Percentiles rank a stretch among this genome's conserved stretches.
These are phyloP conservation scores for Harpagoxenus sublaevis DNA, from an alignment of 2,888 invertebrate genomes.

Conservation along the genomic window DNA sequence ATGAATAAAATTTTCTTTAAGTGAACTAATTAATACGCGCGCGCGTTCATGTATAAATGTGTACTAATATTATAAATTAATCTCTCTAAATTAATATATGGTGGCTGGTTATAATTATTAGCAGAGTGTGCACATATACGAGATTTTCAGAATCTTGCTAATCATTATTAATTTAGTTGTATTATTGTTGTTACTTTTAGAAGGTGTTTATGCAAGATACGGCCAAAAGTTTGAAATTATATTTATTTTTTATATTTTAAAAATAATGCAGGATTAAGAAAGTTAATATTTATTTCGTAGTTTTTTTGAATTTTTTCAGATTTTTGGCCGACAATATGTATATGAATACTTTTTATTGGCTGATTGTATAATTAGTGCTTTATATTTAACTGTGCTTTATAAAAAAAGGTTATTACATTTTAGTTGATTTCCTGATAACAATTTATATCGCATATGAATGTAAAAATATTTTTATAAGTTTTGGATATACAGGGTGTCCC, in stretches of 20 bases:
- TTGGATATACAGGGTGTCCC: too few relatives aligned
- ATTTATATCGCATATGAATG: background rate
- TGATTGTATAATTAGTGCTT: conserved; percentile 81
- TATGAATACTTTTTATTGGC: conserved; percentile 77
- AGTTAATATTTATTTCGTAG: background rate
- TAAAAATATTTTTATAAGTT: conserved; percentile 23
- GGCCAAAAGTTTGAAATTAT: conserved; percentile 24
- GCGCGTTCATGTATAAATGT: background rate
- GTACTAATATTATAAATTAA: conserved; percentile 60
- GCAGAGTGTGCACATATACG: conserved; percentile 68
- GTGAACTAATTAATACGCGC: conserved; percentile 15
- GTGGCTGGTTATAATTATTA: conserved; percentile 81
- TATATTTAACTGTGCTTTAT: conserved; percentile 68
- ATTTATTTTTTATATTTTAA: conserved; percentile 13
- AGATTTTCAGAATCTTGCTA: conserved; percentile 60
- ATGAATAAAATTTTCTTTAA: conserved; percentile 54
- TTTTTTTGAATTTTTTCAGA: conserved; percentile 2
- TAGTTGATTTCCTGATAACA: conserved; percentile 22
- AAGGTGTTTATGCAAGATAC: conserved; percentile 67
- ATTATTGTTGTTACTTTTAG: conserved; percentile 66
- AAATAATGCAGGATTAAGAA: background rate
- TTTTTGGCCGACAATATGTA: conserved; percentile 34
- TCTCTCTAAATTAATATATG: conserved; percentile 75
- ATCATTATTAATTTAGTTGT: conserved; percentile 70
- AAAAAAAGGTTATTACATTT: conserved; percentile 76